Evolutionary conservation across 2,888 invertebrate genomes (phyloP), one percentile per base, ranked within the genome.

Genomic region (Pherbina coryleti): DNA sequence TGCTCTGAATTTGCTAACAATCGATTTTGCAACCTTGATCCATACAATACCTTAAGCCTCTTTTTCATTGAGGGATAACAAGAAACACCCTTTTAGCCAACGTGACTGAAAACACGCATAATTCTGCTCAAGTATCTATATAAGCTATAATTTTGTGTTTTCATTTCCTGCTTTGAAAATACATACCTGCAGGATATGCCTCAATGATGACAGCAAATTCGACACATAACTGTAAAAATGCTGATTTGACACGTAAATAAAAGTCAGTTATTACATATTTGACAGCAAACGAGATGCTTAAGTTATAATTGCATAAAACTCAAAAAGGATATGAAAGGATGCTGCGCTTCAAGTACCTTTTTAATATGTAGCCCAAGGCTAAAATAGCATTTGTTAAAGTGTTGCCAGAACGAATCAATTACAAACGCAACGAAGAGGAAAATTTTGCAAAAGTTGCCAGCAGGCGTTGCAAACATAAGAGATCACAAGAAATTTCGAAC

Each of bases 381-480:
- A 55, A 19, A 5, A 19, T 28, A 55, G 55, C 70, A 70, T 53
- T 70, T 70, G 70, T 70, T 70, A 55, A 70, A 70, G 70, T 70
- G 70, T 70, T 70, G 70, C 64, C 3, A 34, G 64, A 14, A n/a
- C 3, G n/a, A 64, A 31, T 31, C 64, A 34, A 28, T 64, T 64
- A 64, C 31, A 34, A 53, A 69, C 44, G 31, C 44, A 67, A 14
- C 9, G n/a, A 44, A 9, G 28, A 62, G 62, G 22, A 22, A n/a
- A n/a, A 44, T 31, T 34, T 44, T n/a, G 25, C 17, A 4, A n/a
- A 64, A 64, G 64, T 14, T 22, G 57, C 2, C 25, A 60, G 25
- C 11, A 22, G 9, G 11, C 3, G 57, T 25, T 22, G n/a, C 25
- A 28, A 14, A 14, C 1, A 22, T n/a, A 28, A 60, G 7, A 60